Percentiles rank a stretch among this genome's conserved stretches.
Conservation (phyloP, 2,113 vertebrate genomes). For the Lichenostomus cassidix region DNA sequence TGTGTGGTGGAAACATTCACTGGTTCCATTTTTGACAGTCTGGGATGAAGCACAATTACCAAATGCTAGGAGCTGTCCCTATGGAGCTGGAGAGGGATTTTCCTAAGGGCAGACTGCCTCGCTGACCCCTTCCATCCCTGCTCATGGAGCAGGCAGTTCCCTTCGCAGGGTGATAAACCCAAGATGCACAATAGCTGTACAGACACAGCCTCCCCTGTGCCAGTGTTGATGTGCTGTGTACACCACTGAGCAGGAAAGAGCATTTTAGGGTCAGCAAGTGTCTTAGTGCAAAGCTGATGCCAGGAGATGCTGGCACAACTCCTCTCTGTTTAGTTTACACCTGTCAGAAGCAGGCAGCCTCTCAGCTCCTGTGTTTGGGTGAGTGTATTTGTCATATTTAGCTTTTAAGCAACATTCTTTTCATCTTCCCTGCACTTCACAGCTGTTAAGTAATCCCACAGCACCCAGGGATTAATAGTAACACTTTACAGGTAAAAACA, state of each 20-base stretch:
- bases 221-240: not conserved
- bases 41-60: not conserved
- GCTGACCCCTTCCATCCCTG: not conserved
- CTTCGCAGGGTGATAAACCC: not conserved
- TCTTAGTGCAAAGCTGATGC: not conserved
- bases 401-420: not conserved
- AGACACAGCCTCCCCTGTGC: not conserved
- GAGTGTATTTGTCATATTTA: not conserved
- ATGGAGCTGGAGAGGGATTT: not conserved
- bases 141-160: not conserved
- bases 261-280: not conserved
- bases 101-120: not conserved
- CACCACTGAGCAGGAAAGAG: not conserved
- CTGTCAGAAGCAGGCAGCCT: conserved; percentile 5
- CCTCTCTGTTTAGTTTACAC: not conserved
- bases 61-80: not conserved
- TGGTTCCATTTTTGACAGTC: not conserved
- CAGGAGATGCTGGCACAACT: not conserved
- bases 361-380: not conserved
- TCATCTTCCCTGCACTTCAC: not conserved
- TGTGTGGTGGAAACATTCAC: not conserved
- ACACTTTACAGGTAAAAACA: not conserved
- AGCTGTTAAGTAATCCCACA: not conserved
- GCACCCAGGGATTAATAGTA: not conserved
- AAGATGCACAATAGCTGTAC: not conserved